A percentile compares a stretch with the other conserved stretches of the same genome.
Conservation (phyloP, 2,113 vertebrate species). For the Sebastes fasciatus region DNA sequence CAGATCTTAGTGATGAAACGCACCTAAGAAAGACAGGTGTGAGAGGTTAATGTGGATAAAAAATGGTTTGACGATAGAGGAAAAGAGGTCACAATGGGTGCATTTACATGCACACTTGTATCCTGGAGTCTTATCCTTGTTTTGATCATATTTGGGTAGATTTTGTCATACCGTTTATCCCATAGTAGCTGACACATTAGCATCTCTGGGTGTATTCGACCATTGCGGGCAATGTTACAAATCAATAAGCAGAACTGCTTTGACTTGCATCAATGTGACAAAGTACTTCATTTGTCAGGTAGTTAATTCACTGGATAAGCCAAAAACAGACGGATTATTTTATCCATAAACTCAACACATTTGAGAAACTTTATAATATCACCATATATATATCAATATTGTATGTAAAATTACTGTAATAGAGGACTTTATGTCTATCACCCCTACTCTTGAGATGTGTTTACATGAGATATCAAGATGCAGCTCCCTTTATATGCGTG, state of each 20-base stretch:
- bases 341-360: neutral
- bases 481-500: too few species aligned
- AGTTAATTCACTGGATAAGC: neutral
- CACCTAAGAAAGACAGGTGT: conserved; percentile 84
- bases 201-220: neutral
- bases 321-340: neutral
- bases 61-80: neutral
- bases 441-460: neutral
- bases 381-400: neutral
- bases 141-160: neutral
- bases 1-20: conserved; percentile 99
- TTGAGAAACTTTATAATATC: neutral
- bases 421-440: neutral
- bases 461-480: too few species aligned
- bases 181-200: neutral
- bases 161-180: neutral
- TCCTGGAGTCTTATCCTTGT: neutral
- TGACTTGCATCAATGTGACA: neutral
- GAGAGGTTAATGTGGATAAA: neutral
- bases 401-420: neutral
- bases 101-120: neutral
- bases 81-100: neutral
- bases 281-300: neutral
- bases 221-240: neutral
- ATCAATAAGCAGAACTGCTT: neutral